Conservation (phyloP, 2,888 invertebrate genomes). For the Cephus runcator region DNA sequence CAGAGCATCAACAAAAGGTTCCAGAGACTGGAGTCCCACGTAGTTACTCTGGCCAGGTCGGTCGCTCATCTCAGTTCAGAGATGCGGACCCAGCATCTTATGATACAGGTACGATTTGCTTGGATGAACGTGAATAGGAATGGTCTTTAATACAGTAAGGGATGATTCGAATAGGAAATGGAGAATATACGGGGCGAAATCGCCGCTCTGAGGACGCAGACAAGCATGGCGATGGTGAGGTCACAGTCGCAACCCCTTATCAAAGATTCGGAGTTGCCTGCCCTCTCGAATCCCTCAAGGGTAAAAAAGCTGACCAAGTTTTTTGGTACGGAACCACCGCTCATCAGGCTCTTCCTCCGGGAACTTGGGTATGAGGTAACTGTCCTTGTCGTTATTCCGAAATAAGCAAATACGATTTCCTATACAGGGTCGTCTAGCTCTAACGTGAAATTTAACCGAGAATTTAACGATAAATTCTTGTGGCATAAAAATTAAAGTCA, state of each 20-base stretch:
- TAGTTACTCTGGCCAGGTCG: conserved; percentile 88
- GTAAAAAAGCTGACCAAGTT: conserved; percentile 92
- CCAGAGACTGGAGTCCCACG: conserved; percentile 89
- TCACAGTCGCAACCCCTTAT: conserved; percentile 75
- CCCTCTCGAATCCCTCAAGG: conserved; percentile 85
- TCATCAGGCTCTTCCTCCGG: conserved; percentile 88
- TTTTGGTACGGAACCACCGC: conserved; percentile 93
- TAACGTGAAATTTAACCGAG: background rate
- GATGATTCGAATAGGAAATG: conserved; percentile 76
- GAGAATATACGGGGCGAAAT: conserved; percentile 87
- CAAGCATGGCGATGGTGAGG: conserved; percentile 71
- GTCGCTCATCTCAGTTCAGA: conserved; percentile 93
- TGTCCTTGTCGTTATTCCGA: conserved; percentile 2
- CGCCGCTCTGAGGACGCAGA: conserved; percentile 78
- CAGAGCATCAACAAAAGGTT: conserved; percentile 88
- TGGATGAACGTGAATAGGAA: background rate
- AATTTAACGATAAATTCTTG: no score
- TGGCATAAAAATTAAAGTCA: background rate
- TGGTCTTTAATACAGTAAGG: background rate
- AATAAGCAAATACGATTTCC: background rate
- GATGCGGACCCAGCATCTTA: conserved; percentile 88
- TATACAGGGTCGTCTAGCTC: background rate
- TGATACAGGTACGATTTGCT: conserved; percentile 72
- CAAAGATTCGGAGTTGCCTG: conserved; percentile 72
- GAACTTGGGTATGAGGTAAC: conserved; percentile 91